A percentile compares a stretch with the other conserved stretches of the same genome.
These are phyloP conservation scores for Podarcis siculus DNA, from an alignment of 2,797 vertebrate species.

Conservation along the genomic window DNA sequence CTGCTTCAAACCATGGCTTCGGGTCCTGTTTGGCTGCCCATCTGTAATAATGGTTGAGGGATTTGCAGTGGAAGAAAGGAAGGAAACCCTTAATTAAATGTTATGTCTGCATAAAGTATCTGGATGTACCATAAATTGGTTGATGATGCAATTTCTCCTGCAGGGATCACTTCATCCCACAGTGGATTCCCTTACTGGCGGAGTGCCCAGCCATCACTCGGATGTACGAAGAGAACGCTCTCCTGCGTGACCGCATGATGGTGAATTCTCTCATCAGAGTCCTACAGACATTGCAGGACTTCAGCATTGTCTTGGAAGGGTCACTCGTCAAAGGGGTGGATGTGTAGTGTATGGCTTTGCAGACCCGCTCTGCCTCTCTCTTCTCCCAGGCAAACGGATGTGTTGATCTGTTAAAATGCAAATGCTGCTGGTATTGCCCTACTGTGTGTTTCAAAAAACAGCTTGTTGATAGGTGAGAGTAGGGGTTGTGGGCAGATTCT, in stretches of 20 bases:
- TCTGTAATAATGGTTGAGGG: not conserved
- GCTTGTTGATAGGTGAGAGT: constrained; percentile 27
- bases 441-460: constrained; percentile 55
- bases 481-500: not conserved
- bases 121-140: not conserved
- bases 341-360: constrained; percentile 80
- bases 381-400: constrained; percentile 53
- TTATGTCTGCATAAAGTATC: not conserved
- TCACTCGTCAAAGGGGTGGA: constrained; percentile 95
- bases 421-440: constrained; percentile 54
- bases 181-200: constrained; percentile 93
- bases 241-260: constrained; percentile 88
- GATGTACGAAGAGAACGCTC: constrained; percentile 92
- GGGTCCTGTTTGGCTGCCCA: not conserved
- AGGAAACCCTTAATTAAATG: not conserved
- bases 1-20: not conserved
- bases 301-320: constrained; percentile 90
- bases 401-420: constrained; percentile 53
- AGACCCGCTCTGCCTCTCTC: constrained; percentile 50
- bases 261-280: constrained; percentile 90
- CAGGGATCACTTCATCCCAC: constrained; percentile 91
- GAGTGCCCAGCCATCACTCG: constrained; percentile 86
- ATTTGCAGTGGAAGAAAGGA: not conserved
- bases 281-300: constrained; percentile 92
- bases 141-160: constrained; percentile 19